These are phyloP conservation scores for Megalonaias nervosa DNA, from an alignment of 1,140 invertebrate species.

Conservation along the genomic window DNA sequence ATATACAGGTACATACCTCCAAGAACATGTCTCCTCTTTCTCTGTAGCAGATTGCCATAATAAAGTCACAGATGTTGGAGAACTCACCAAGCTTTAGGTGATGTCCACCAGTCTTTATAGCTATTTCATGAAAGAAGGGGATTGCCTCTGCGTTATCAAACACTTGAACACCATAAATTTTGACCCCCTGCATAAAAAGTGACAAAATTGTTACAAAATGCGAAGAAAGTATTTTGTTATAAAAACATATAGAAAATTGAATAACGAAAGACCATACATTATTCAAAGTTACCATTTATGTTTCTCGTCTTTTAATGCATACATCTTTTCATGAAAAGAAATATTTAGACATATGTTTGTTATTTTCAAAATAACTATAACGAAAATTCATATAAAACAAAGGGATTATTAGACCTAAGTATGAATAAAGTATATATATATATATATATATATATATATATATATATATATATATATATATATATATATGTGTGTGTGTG, in stretches of 20 bases:
- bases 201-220: background rate
- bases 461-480: no score
- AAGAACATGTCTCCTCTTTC: slow-evolving; percentile 50
- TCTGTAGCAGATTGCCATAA: slow-evolving; percentile 61
- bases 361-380: background rate
- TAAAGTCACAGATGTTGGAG: slow-evolving; percentile 52
- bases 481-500: no score
- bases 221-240: background rate
- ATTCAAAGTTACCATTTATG: background rate
- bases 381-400: background rate
- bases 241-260: background rate
- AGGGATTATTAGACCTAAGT: background rate
- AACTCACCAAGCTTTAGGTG: slow-evolving; percentile 53
- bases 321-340: background rate
- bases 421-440: background rate
- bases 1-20: slow-evolving; percentile 31
- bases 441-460: no score
- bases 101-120: slow-evolving; percentile 47
- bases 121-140: slow-evolving; percentile 50
- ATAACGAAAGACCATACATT: background rate
- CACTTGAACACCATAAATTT: slow-evolving; percentile 56
- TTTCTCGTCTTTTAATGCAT: background rate
- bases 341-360: background rate
- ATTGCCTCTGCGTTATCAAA: slow-evolving; percentile 20
- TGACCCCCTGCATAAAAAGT: slow-evolving; percentile 44